Conservation (phyloP, 92 coral and sea anemone genomes). For the Palythoa grandis region DNA sequence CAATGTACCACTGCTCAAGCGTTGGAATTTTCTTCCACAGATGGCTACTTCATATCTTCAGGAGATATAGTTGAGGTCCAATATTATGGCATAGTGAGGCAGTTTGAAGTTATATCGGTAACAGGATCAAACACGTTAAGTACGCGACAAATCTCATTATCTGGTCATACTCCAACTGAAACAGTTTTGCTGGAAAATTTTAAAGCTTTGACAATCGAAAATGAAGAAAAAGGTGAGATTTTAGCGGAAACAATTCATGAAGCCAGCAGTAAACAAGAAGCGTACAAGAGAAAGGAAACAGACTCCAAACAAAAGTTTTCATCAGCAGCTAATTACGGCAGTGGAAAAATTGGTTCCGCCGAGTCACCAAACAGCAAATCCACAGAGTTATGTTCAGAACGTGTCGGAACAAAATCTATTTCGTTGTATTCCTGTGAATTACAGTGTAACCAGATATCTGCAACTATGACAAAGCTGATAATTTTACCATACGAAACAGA, state of each 20-base stretch:
- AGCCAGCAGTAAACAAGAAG: neutral
- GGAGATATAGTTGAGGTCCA: conserved; percentile 71
- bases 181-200: neutral
- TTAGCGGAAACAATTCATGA: neutral
- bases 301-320: neutral
- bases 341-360: neutral
- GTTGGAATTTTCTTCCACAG: conserved; percentile 48
- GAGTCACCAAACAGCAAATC: neutral
- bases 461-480: conserved; percentile 72
- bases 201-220: conserved; percentile 5
- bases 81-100: conserved; percentile 81
- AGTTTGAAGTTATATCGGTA: conserved; percentile 56
- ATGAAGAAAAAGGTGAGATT: neutral
- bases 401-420: neutral
- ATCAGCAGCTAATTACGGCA: neutral
- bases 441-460: conserved; percentile 70
- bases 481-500: conserved; percentile 55
- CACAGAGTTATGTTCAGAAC: neutral
- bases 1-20: neutral
- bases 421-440: neutral
- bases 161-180: neutral
- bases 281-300: no score
- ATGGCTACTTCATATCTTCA: conserved; percentile 62
- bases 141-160: conserved; percentile 6
- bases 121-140: neutral